Base-by-base conservation (phyloP, 2,797 vertebrate species). In the Nannoperca australis region DNA sequence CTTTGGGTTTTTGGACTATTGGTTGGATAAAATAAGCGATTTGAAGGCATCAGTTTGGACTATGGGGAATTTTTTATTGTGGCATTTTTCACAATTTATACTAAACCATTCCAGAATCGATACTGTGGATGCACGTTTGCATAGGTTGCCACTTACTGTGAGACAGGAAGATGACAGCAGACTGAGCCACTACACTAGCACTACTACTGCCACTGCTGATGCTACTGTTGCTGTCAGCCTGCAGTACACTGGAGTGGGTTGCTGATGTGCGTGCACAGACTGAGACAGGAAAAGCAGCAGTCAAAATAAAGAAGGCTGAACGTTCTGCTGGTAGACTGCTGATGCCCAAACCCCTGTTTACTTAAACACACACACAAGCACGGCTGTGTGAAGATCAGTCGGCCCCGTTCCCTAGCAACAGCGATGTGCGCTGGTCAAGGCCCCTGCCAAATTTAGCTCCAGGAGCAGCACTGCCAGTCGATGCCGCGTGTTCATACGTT, bases 391-490 rank as follows among this genome's bases (percentile, higher is more conserved):
- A 64, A 81, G 75, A 89, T 81, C 85, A 74, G 82, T 70, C 50
- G 0, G 67, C 50, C 10, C 44, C 20, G 88, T 91, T 91, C 84
- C 91, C 85, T 93, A 92, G 92, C 92, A 93, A 93, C 92, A 92
- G 91, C 1, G 76, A 69, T 81, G 89, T 88, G 77, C 82, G 51
- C 83, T 58, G 86, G 85, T 89, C 84, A 85, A 78, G 85, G 73
- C 81, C 79, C 42, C 32, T 78, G 86, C 90, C 90, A 91, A 89
- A 90, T 92, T 89, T 91, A 91, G 90, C 89, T 86, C 58, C 72
- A 45, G 88, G 90, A 80, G 70, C 64, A 24, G 77, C 40, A 2
- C 42, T 51, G 72, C 61, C 69, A 32, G 66, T 73, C 45, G 3
- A 20, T 34, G 70, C 67, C 36, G 67, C 50, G 73, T 79, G 82